phyloP scores from a whole-genome alignment of 2,113 vertebrate genomes.

The Quiscalus mexicanus region DNA sequence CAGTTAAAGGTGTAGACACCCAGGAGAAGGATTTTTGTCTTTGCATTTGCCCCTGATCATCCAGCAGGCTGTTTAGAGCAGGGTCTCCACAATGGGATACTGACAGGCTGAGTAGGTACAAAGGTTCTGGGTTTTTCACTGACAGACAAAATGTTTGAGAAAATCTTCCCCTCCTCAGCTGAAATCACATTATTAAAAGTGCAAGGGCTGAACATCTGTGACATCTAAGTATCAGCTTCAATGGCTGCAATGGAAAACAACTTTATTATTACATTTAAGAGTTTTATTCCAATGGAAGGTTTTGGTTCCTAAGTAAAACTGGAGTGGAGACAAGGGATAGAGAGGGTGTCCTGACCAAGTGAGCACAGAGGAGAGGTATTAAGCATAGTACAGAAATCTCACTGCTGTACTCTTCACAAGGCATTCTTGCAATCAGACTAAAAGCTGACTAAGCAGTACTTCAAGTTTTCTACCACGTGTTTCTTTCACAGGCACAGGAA shows the following conservation, averaged over 20 bases:
- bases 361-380: not conserved
- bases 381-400: rapidly evolving
- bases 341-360: not conserved
- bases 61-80: not conserved
- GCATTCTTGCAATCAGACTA: not conserved
- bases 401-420: not conserved
- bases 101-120: not conserved
- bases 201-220: not conserved
- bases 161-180: not conserved
- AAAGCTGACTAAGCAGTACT: not conserved
- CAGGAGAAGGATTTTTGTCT: not conserved
- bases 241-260: not conserved
- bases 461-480: not conserved
- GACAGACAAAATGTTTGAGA: not conserved
- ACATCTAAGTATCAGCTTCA: not conserved
- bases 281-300: not conserved
- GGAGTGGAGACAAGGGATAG: not conserved
- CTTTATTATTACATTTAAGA: not conserved
- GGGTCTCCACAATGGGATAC: not conserved
- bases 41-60: not conserved
- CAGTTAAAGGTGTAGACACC: not conserved
- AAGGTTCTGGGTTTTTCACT: not conserved
- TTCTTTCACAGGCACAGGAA: not conserved
- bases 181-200: not conserved
- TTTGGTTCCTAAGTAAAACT: not conserved